A percentile compares a stretch with the other conserved stretches of the same genome.
phyloP scores from a whole-genome alignment of 2,888 invertebrate genomes.

The Dioctria rufipes region DNA sequence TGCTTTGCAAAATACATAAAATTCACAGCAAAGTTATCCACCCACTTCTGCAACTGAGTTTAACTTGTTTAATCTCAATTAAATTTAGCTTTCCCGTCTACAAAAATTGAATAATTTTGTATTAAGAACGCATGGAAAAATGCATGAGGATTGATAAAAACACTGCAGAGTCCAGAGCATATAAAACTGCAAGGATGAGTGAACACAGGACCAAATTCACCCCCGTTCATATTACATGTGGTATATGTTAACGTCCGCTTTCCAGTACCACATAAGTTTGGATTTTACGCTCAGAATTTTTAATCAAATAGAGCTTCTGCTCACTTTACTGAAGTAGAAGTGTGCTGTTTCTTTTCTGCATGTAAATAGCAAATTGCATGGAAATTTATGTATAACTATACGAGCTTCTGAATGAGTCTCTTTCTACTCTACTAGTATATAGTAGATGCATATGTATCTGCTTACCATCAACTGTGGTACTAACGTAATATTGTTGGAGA shows the following conservation, averaged over 20 bases:
- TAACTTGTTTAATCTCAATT: slow-evolving; percentile 49
- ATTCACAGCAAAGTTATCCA: too few species aligned
- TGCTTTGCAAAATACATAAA: too few species aligned
- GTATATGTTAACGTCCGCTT: background rate
- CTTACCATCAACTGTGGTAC: background rate
- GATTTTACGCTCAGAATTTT: slow-evolving; percentile 41
- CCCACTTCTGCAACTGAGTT: background rate
- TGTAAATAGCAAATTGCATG: slow-evolving; percentile 47
- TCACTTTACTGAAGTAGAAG: slow-evolving; percentile 33
- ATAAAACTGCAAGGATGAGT: background rate
- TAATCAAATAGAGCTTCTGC: slow-evolving; percentile 47
- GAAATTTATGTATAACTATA: slow-evolving; percentile 28
- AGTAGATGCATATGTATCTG: too few species aligned
- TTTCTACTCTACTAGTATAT: too few species aligned
- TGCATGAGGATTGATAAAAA: slow-evolving; percentile 34
- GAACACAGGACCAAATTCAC: background rate
- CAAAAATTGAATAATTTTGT: slow-evolving; percentile 44
- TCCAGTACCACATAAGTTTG: slow-evolving; percentile 9
- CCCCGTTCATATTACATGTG: slow-evolving; percentile 1
- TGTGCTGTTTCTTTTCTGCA: slow-evolving; percentile 29
- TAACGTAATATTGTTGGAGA: background rate
- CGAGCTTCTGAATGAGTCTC: background rate
- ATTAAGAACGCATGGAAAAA: slow-evolving; percentile 44
- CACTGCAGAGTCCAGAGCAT: background rate
- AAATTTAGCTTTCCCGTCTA: slow-evolving; percentile 32